A percentile compares a stretch with the other conserved stretches of the same genome.
Evolutionary conservation across 2,113 vertebrate genomes (phyloP).

Genomic region (Thymallus thymallus): DNA sequence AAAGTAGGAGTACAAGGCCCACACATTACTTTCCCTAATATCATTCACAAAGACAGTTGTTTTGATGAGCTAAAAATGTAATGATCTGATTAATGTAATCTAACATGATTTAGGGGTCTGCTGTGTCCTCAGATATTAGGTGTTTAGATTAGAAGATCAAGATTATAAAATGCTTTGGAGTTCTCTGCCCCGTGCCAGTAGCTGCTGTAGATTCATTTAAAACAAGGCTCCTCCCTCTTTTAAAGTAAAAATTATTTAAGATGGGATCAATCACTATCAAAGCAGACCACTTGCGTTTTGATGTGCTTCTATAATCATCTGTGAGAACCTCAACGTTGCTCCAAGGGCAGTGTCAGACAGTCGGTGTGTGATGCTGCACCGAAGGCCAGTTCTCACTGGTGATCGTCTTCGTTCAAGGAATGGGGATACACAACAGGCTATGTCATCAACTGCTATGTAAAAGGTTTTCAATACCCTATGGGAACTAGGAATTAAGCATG

Average conservation of each 20-base stretch:
- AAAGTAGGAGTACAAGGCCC: not conserved
- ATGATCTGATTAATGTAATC: constrained; percentile 33
- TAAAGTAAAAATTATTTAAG: constrained; percentile 21
- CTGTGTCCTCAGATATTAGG: constrained; percentile 12
- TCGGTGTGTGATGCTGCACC: not conserved
- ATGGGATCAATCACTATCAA: constrained; percentile 30
- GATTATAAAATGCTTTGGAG: constrained; percentile 29
- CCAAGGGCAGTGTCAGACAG: not conserved
- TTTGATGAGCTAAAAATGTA: constrained; percentile 3
- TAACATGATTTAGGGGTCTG: constrained; percentile 30
- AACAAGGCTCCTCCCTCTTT: not conserved
- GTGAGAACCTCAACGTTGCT: constrained; percentile 22
- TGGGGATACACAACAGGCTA: not conserved
- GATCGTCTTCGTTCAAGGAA: not conserved
- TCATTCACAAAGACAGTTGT: constrained; percentile 18
- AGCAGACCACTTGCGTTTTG: constrained; percentile 34
- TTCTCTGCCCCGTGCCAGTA: not conserved
- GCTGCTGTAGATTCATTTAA: constrained; percentile 33
- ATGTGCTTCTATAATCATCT: constrained; percentile 16
- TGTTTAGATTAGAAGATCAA: constrained; percentile 10
- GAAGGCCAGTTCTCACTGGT: not conserved
- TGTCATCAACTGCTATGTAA: too few species aligned
- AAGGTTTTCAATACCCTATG: too few species aligned
- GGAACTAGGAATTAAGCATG: too few species aligned
- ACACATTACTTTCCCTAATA: not conserved